Base-by-base conservation (phyloP, 1,140 invertebrate species). In the Myzus persicae region DNA sequence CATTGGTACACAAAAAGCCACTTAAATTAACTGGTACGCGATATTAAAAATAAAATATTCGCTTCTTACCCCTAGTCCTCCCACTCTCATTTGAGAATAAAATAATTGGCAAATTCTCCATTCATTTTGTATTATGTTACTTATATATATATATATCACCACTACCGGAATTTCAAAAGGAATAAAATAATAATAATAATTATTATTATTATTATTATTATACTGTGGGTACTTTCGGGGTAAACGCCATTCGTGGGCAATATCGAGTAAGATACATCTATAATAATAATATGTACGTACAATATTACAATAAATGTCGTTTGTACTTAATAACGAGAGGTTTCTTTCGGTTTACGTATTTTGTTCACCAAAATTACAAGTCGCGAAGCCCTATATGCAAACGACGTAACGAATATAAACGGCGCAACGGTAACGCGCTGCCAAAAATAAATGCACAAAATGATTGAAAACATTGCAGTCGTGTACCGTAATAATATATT, bases 31-130 rank as follows among this genome's bases (percentile, higher is more conserved):
- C 31, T 76, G 59, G 59, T 76, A 76, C 59, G 59, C 59, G 59
- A 76, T 14, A 18, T 76, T 76, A 76, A 76, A 76, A 76, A n/a
- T 76, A 76, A 76, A 76, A 76, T 76, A 76, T 14, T n/a, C 31
- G n/a, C 5, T 76, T 76, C 31, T 76, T 76, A 18, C 4, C 14
- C n/a, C 59, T 11, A 9, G 9, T 31, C 14, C n/a, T n/a, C 1
- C 1, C 31, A n/a, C 31, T 31, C n/a, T 76, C 31, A n/a, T 76
- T 76, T n/a, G n/a, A 76, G 11, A 76, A 76, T 76, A 76, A 76
- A 76, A 76, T 76, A 76, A 76, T 76, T 76, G 59, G 59, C 59
- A 36, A 76, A n/a, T 76, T 76, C 31, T 76, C 59, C 59, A 76
- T 76, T 76, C 31, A n/a, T 76, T 22, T 5, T 76, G 31, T 67